phyloP scores from a whole-genome alignment of 23 tunicate genomes.

The Botrylloides violaceus region DNA sequence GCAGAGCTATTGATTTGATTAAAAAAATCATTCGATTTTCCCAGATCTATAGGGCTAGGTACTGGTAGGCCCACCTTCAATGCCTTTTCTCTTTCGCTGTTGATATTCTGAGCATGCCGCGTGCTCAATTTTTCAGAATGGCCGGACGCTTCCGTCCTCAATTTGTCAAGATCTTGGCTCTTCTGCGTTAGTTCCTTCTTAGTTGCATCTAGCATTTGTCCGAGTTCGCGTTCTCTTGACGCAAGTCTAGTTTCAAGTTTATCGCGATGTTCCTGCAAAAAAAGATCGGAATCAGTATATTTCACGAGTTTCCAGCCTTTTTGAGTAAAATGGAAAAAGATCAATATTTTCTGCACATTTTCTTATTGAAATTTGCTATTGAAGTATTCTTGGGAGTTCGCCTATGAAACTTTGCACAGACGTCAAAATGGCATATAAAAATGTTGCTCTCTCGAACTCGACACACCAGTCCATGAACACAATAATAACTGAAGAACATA shows the following conservation, averaged over 20 bases:
- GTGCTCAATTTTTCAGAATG: constrained; percentile 62
- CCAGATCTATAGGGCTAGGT: no score
- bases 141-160: constrained; percentile 66
- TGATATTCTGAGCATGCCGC: constrained; percentile 56
- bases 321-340: no score
- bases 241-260: constrained; percentile 27
- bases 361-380: no score
- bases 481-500: no score
- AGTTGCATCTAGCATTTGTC: constrained; percentile 37
- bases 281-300: no score
- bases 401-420: no score
- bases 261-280: constrained; percentile 40
- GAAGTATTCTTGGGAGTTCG: no score
- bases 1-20: neutral
- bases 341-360: no score
- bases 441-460: no score
- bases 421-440: no score
- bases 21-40: neutral
- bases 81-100: constrained; percentile 73
- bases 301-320: no score
- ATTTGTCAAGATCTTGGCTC: constrained; percentile 45
- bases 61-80: constrained; percentile 30
- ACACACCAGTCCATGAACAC: no score
- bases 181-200: constrained; percentile 44
- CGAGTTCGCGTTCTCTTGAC: constrained; percentile 50